These are phyloP conservation scores for Spea bombifrons DNA, from an alignment of 2,113 vertebrate genomes.

Conservation along the genomic window DNA sequence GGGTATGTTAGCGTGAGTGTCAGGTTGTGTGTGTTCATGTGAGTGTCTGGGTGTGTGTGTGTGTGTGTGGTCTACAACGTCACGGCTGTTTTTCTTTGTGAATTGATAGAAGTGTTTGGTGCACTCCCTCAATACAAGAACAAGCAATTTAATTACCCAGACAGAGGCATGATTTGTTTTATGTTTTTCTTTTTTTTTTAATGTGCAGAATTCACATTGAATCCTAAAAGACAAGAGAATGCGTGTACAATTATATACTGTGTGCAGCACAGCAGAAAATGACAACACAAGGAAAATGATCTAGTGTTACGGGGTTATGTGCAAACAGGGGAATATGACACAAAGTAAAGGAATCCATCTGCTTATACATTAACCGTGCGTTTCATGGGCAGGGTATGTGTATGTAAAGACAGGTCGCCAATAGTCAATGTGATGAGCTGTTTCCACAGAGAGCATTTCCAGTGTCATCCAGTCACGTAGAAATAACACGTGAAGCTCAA, in stretches of 20 bases:
- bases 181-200: background rate
- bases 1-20: too few relatives aligned
- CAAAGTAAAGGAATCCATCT: background rate
- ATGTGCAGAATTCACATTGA: background rate
- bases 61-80: background rate
- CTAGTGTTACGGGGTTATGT: background rate
- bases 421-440: background rate
- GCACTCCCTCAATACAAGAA: background rate
- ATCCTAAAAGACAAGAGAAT: background rate
- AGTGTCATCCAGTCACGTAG: background rate
- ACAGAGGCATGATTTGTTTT: background rate
- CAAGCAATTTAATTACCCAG: background rate
- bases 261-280: background rate
- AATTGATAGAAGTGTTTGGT: background rate
- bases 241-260: background rate
- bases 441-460: background rate
- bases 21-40: too few relatives aligned
- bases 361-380: background rate
- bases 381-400: background rate
- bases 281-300: background rate
- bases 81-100: background rate
- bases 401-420: background rate
- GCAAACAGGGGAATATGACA: background rate
- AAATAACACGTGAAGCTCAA: background rate
- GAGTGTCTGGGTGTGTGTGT: too few relatives aligned